Base-by-base conservation (phyloP, 2,797 vertebrate genomes). In the Acridotheres tristis region DNA sequence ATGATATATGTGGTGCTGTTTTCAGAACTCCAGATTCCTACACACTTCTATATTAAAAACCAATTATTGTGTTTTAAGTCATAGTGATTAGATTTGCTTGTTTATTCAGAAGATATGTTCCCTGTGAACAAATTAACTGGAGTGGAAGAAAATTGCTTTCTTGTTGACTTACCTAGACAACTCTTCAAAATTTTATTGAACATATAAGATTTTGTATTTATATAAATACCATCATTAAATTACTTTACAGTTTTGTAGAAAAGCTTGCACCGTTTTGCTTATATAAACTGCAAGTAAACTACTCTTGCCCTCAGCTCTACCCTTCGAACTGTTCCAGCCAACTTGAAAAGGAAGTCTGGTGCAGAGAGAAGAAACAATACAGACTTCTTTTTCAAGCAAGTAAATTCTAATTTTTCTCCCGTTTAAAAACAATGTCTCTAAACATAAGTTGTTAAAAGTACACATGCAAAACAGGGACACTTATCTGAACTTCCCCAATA, bases 141-240 rank as follows among this genome's bases (percentile, higher is more conserved):
- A 84, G 45, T 30, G 21, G 7, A 93, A 57, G 62, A 81, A 91
- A 94, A 94, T 58, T 93, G 62, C 43, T 91, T 94, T 91, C 47
- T 48, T 95, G n/a, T 88, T 89, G 76, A 89, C 48, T 91, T 78
- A 63, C n/a, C 43, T 2, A 55, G 54, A 66, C 23, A 89, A 45
- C 27, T 51, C 73, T 73, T 85, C 54, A 90, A 87, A 87, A 69
- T 58, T 80, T 72, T 81, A 91, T 76, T 88, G 51, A 89, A 84
- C 8, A 12, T 55, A 48, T 12, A 76, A 68, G 3, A 4, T 43
- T 67, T 42, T 80, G 10, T 66, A 62, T 89, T 87, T 89, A 66
- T 86, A 93, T 53, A 91, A 91, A 93, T 79, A 57, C 13, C 26
- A 30, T 32, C 55, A 74, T 79, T 91, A 75, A 81, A 75, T 80